A percentile compares a stretch with the other conserved stretches of the same genome.
Evolutionary conservation across 2,888 invertebrate species (phyloP).

Genomic region (Pollenia angustigena): DNA sequence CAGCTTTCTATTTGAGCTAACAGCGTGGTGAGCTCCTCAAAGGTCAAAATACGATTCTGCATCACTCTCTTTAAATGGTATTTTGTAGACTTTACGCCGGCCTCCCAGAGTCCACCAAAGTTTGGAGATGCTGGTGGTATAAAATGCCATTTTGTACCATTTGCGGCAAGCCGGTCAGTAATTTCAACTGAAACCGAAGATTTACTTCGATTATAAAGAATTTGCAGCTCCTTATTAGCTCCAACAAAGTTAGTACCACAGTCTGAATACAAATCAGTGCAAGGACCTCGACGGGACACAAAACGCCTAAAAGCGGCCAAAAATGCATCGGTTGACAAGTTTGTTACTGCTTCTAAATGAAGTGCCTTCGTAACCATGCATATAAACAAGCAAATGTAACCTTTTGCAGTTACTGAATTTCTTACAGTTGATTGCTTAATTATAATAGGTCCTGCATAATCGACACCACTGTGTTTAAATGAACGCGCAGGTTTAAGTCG

Average conservation of each 20-base stretch:
- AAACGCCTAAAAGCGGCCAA: constrained; percentile 28
- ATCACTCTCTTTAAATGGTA: constrained; percentile 38
- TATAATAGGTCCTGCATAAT: constrained; percentile 65
- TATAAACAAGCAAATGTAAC: constrained; percentile 45
- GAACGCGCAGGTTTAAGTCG: constrained; percentile 1
- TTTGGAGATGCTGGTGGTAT: constrained; percentile 36
- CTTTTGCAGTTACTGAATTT: constrained; percentile 41
- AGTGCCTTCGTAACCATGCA: constrained; percentile 42
- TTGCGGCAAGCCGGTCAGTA: neutral
- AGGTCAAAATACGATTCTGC: constrained; percentile 33
- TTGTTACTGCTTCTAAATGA: constrained; percentile 43
- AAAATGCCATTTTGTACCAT: constrained; percentile 46
- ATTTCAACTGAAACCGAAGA: constrained; percentile 1
- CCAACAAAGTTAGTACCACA: constrained; percentile 64
- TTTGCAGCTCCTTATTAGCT: constrained; percentile 49
- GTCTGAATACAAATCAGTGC: constrained; percentile 56
- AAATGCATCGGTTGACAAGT: constrained; percentile 33
- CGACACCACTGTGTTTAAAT: constrained; percentile 45
- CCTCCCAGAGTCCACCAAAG: constrained; percentile 24
- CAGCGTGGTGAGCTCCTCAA: constrained; percentile 43
- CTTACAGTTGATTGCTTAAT: constrained; percentile 37
- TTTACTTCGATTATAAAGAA: constrained; percentile 11
- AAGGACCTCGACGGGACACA: constrained; percentile 25
- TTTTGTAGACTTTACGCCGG: constrained; percentile 36
- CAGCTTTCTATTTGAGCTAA: neutral